phyloP scores from a whole-genome alignment of 2,888 invertebrate genomes.

The Disparrhopalites patrizii region DNA sequence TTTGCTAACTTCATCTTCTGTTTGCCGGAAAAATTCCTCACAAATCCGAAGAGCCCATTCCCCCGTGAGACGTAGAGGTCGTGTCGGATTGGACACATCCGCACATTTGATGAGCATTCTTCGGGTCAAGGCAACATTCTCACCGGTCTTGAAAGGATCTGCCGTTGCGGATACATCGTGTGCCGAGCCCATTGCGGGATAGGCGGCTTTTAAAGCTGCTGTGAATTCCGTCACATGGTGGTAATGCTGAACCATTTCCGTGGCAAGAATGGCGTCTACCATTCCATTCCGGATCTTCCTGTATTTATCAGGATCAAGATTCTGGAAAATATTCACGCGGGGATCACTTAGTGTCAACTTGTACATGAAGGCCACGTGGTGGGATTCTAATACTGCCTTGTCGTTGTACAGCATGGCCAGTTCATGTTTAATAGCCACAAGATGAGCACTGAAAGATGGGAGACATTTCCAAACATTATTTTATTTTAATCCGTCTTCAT shows the following conservation, averaged over 20 bases:
- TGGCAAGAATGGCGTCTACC: constrained; percentile 24
- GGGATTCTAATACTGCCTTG: constrained; percentile 19
- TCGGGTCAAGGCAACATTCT: constrained; percentile 2
- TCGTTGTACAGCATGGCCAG: constrained; percentile 28
- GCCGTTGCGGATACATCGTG: not conserved
- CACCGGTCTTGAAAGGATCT: not conserved
- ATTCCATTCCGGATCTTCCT: not conserved
- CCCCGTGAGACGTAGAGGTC: constrained; percentile 4
- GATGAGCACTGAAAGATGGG: constrained; percentile 1
- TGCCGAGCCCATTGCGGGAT: not conserved
- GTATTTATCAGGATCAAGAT: constrained; percentile 5
- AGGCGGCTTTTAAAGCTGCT: not conserved
- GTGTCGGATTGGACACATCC: constrained; percentile 25
- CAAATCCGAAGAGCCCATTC: constrained; percentile 20
- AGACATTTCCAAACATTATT: not conserved
- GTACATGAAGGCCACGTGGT: constrained; percentile 18
- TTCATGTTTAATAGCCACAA: not conserved
- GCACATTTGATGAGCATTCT: constrained; percentile 25
- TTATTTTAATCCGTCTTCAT: too few species aligned
- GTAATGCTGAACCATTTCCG: constrained; percentile 21
- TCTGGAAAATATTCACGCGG: constrained; percentile 22
- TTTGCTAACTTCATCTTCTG: constrained; percentile 35
- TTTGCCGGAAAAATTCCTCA: constrained; percentile 27
- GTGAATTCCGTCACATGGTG: constrained; percentile 9
- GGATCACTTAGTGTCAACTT: constrained; percentile 4